Evolutionary conservation across 2,113 vertebrate genomes (phyloP).

Genomic region (Oncorhynchus mykiss): DNA sequence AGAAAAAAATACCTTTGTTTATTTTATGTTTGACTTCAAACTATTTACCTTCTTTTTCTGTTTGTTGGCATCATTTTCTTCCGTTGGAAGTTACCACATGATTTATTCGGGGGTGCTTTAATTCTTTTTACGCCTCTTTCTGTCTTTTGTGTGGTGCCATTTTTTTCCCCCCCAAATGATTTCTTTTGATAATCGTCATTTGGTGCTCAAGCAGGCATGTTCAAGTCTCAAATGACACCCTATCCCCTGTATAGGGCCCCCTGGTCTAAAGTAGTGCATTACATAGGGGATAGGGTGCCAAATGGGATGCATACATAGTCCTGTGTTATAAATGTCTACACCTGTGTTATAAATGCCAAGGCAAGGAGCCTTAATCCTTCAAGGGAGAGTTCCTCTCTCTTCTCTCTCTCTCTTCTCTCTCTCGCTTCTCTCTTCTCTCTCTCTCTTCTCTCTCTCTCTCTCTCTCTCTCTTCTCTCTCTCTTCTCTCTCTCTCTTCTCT

Average conservation of each 20-base stretch:
- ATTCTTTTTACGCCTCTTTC: too few relatives aligned
- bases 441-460: too few relatives aligned
- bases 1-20: too few relatives aligned
- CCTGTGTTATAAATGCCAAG: conserved; percentile 47
- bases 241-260: neutral
- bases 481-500: conserved; percentile 19
- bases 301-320: too few relatives aligned
- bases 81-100: neutral
- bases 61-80: conserved; percentile 4
- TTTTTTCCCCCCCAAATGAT: neutral
- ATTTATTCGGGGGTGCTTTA: too few relatives aligned
- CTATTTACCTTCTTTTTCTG: too few relatives aligned
- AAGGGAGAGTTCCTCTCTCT: conserved; percentile 10
- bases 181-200: conserved; percentile 53
- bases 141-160: neutral
- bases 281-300: too few relatives aligned
- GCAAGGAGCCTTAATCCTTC: conserved; percentile 49
- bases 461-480: conserved; percentile 5
- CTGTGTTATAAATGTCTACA: neutral
- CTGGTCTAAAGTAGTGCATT: neutral
- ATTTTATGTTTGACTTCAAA: too few relatives aligned
- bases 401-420: conserved; percentile 8
- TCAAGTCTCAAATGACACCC: neutral
- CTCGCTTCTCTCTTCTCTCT: neutral
- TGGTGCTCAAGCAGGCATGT: conserved; percentile 49